Conservation (phyloP, 2,888 invertebrate species). For the Brassicogethes aeneus region DNA sequence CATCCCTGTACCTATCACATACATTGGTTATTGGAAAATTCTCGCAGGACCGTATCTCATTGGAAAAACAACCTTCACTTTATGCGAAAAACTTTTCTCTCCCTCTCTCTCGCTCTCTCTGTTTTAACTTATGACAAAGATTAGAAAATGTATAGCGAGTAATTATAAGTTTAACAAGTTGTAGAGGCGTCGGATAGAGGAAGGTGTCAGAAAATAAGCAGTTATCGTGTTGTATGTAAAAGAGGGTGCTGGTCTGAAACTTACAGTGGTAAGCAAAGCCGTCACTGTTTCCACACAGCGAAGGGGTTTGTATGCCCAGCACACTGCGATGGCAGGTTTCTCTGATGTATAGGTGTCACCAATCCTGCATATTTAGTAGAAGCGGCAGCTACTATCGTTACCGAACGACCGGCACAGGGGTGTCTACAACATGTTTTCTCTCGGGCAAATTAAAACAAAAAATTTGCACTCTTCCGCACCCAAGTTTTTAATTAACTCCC, state of each 20-base stretch:
- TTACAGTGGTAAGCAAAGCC: background rate
- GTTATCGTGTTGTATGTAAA: slow-evolving; percentile 1
- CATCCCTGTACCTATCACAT: background rate
- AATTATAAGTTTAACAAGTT: slow-evolving; percentile 1
- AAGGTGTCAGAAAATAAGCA: background rate
- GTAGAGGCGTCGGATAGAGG: background rate
- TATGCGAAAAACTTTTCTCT: background rate
- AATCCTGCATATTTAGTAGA: slow-evolving; percentile 37
- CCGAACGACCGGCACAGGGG: slow-evolving; percentile 10
- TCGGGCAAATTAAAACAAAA: too few relatives aligned
- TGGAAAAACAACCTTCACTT: too few relatives aligned
- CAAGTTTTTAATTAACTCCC: too few relatives aligned
- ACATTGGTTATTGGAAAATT: slow-evolving; percentile 1
- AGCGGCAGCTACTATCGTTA: slow-evolving; percentile 11
- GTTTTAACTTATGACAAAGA: too few relatives aligned
- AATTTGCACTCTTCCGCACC: too few relatives aligned
- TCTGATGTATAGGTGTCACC: slow-evolving; percentile 37
- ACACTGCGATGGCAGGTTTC: slow-evolving; percentile 27
- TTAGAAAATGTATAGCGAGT: background rate
- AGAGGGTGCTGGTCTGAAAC: background rate
- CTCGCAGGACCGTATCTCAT: background rate
- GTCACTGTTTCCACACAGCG: slow-evolving; percentile 1
- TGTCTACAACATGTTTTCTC: background rate
- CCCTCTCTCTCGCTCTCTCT: background rate
- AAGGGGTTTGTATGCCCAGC: slow-evolving; percentile 28